These are phyloP conservation scores for Aplidium turbinatum DNA, from an alignment of 23 tunicate species.

Conservation along the genomic window DNA sequence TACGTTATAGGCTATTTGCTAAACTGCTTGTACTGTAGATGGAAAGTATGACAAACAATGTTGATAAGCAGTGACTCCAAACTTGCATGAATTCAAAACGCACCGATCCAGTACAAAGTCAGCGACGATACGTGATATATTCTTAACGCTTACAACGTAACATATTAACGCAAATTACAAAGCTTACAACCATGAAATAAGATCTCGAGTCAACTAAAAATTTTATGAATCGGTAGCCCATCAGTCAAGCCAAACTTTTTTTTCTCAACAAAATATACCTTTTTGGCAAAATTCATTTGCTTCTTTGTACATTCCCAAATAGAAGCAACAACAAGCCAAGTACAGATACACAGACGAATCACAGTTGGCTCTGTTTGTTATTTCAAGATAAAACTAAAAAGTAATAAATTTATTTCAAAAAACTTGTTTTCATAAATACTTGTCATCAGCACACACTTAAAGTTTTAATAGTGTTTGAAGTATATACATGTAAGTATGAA, in stretches of 20 bases:
- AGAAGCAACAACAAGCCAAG: slow-evolving; percentile 76
- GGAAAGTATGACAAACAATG: no score
- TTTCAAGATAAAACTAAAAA: slow-evolving; percentile 47
- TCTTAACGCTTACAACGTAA: no score
- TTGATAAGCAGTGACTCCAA: no score
- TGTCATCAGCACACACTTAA: not conserved
- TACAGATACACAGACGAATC: slow-evolving; percentile 40
- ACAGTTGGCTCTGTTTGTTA: slow-evolving; percentile 8
- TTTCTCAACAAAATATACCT: slow-evolving; percentile 27
- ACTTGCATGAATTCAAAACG: no score
- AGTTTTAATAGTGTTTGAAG: no score
- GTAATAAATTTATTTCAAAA: no score
- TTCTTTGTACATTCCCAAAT: slow-evolving; percentile 80
- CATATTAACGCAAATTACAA: not conserved
- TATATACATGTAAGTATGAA: not conserved
- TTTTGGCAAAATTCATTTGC: slow-evolving; percentile 58
- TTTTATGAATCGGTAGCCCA: not conserved
- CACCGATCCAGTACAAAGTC: no score
- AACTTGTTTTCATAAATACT: no score
- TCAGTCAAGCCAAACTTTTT: not conserved
- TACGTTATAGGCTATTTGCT: no score
- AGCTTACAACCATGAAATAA: not conserved
- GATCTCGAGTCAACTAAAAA: not conserved
- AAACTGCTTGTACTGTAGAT: no score
- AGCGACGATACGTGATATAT: no score